Evolutionary conservation across 2,888 invertebrate species (phyloP), one percentile per base, ranked within the genome.

Genomic region (Bombylius major): DNA sequence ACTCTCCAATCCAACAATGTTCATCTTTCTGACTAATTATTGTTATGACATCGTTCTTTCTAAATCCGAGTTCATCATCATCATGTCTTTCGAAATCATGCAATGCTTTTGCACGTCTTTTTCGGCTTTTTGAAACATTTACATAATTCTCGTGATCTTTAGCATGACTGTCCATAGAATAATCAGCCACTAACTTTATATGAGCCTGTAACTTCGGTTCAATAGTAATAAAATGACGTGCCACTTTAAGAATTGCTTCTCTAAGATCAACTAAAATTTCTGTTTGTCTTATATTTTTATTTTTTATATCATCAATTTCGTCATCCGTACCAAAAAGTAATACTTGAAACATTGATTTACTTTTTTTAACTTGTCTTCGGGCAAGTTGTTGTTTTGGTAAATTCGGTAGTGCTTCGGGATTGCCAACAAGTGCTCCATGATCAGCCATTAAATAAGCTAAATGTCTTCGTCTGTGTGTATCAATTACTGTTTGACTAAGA

Each of bases 1-100:
- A 73, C 73, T 98, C 97, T 6, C 97, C 97, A 62, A 97, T 88
- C 97, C 97, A 98, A 72, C 97, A 98, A 71, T 98, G 96, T 69
- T 98, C 97, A 77, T 98, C 97, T 72, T 93, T 91, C 70, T 94
- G 94, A 68, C 94, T 96, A 34, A 97, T 86, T 49, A 99, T 92
- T 53, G 95, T 98, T 55, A 99, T 96, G 46, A 99, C 91, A 74
- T 99, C 98, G 77, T 99, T 98, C 75, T 95, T 97, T 54, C 96
- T 82, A 74, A 99, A 99, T 9, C 98, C 98, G 55, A 99, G 76
- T 74, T 99, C 99, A 77, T 99, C 98, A 63, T 97, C 97, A 75
- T 97, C 97, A 69, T 95, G 89, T 61, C 97, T 80, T 75, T 98
- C 97, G 78, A 99, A 99, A 77, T 98, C 97, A 65, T 97, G 78